Evolutionary conservation across 2,797 vertebrate genomes (phyloP).

Genomic region (Labeo calbasu): DNA sequence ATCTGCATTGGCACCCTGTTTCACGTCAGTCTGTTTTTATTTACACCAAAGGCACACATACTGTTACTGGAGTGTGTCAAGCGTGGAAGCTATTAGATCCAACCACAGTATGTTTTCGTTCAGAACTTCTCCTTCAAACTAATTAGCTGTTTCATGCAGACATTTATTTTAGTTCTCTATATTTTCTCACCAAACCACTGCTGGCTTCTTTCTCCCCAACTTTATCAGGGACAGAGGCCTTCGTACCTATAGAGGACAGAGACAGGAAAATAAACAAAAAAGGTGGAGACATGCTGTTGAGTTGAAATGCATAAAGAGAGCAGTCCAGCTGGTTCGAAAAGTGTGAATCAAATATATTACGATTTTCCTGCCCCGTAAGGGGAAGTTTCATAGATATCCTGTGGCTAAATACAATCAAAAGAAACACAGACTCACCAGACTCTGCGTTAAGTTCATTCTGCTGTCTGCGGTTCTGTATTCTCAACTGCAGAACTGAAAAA

Average conservation of each 20-base stretch:
- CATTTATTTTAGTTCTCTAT: background rate
- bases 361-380: constrained; percentile 9
- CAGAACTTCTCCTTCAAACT: background rate
- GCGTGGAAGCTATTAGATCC: background rate
- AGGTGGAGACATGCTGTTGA: background rate
- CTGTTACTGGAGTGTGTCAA: constrained; percentile 22
- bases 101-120: background rate
- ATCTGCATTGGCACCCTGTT: constrained; percentile 20
- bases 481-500: constrained; percentile 83
- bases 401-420: constrained; percentile 4
- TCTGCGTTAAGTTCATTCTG: constrained; percentile 83
- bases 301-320: constrained; percentile 7
- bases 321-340: constrained; percentile 19
- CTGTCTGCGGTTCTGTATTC: constrained; percentile 85
- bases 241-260: constrained; percentile 69
- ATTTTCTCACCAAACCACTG: constrained; percentile 71
- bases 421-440: constrained; percentile 69
- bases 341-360: constrained; percentile 11
- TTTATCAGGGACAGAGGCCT: constrained; percentile 65
- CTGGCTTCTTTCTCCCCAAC: constrained; percentile 74
- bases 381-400: constrained; percentile 4
- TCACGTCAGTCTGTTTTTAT: constrained; percentile 24
- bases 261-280: constrained; percentile 8
- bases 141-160: background rate
- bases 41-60: constrained; percentile 15